Conservation (phyloP, 2,797 vertebrate genomes). For the Salarias fasciatus region DNA sequence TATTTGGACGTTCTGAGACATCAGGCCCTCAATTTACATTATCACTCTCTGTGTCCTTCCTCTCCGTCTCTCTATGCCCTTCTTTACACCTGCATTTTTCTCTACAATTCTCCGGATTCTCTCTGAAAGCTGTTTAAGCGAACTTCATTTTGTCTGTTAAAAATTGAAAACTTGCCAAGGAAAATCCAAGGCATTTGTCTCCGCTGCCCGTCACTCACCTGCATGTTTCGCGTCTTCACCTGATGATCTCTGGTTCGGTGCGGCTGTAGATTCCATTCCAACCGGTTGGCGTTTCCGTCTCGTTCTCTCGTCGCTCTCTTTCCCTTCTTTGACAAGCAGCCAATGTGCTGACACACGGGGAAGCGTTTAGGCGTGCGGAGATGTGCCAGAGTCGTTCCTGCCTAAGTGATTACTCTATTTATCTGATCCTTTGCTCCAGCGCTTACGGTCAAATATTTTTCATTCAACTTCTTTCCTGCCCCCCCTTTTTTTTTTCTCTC, state of each 20-base stretch:
- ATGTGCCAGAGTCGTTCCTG: conserved; percentile 60
- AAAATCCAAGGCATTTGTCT: no score
- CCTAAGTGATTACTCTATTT: conserved; percentile 73
- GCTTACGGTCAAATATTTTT: conserved; percentile 45
- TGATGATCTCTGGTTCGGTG: conserved; percentile 13
- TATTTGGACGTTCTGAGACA: no score
- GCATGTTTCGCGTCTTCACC: conserved; percentile 9
- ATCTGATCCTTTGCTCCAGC: conserved; percentile 63
- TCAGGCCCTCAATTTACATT: no score
- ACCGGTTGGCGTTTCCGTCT: conserved; percentile 32
- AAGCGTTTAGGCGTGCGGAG: conserved; percentile 57
- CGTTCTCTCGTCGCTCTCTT: conserved; percentile 41
- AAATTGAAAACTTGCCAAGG: no score
- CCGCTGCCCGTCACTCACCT: no score
- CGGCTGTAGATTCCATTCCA: conserved; percentile 31
- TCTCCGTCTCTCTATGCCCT: no score
- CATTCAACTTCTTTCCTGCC: conserved; percentile 29
- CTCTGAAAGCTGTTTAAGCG: no score
- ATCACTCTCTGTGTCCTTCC: no score
- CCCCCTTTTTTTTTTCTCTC: conserved; percentile 11
- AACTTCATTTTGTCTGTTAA: no score
- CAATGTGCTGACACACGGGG: conserved; percentile 74
- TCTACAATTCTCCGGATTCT: no score
- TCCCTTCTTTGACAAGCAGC: conserved; percentile 65
- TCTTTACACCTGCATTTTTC: no score